Conservation (phyloP, 2,797 vertebrate genomes). For the Aeoliscus strigatus region DNA sequence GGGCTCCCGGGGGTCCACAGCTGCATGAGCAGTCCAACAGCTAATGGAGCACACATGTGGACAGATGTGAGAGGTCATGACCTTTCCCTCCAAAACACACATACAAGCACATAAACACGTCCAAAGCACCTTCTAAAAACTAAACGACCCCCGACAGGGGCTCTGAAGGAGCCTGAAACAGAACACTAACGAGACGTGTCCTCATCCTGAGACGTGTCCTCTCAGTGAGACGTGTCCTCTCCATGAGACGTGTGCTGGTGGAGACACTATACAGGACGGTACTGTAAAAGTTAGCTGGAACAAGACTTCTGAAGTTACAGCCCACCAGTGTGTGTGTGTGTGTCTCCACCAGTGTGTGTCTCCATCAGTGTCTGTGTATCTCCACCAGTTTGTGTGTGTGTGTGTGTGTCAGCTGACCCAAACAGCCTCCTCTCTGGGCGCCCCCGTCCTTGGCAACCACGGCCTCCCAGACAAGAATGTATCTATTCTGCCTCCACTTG, state of each 20-base stretch:
- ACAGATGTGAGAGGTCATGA: slow-evolving; percentile 48
- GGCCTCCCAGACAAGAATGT: slow-evolving; percentile 44
- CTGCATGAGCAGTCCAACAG: slow-evolving; percentile 52
- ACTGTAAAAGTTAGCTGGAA: too few relatives aligned
- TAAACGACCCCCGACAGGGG: slow-evolving; percentile 31
- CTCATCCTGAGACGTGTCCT: too few relatives aligned
- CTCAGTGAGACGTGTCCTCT: too few relatives aligned
- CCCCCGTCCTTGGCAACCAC: slow-evolving; percentile 49
- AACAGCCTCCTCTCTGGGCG: slow-evolving; percentile 28
- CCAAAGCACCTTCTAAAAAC: slow-evolving; percentile 35
- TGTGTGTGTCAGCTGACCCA: slow-evolving; percentile 34
- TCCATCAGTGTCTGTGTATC: too few relatives aligned
- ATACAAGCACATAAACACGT: slow-evolving; percentile 24
- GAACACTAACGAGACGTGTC: too few relatives aligned
- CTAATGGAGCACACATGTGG: slow-evolving; percentile 65
- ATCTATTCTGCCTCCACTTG: slow-evolving; percentile 55
- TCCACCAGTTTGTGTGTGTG: too few relatives aligned
- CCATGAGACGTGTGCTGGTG: too few relatives aligned
- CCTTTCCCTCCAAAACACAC: slow-evolving; percentile 16
- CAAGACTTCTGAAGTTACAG: too few relatives aligned
- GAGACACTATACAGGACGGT: too few relatives aligned
- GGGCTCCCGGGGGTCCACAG: slow-evolving; percentile 45
- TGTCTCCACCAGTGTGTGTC: too few relatives aligned
- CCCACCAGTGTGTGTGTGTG: too few relatives aligned
- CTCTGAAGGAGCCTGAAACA: too few relatives aligned